Evolutionary conservation across 2,113 vertebrate species (phyloP), one percentile per base, ranked within the genome.

Genomic region (Laterallus jamaicensis): DNA sequence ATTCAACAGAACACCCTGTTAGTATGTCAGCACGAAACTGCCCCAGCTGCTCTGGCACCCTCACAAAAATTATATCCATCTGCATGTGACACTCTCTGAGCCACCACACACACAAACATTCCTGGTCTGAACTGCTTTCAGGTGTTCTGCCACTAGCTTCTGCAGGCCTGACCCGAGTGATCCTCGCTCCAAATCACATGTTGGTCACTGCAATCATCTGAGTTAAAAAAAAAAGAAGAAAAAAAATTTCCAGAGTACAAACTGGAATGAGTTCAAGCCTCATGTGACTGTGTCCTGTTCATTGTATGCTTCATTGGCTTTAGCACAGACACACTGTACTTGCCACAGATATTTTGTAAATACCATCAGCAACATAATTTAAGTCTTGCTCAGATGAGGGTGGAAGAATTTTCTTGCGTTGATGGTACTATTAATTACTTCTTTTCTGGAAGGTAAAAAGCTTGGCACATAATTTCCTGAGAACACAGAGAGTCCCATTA

Each of bases 341-440:
- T 79, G 93, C 94, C 80, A 91, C 86, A 95, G 93, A 97, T 97
- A 96, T 97, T 97, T 97, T 95, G 96, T 97, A 97, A 97, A 97
- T 97, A 97, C 95, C 67, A 91, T 79, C 95, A 96, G 88, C 70
- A 97, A 83, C 85, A 82, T 86, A 89, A 80, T 86, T 95, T 66
- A 86, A 85, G 66, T 74, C 63, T 71, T 19, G 70, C 25, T 87
- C 63, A 90, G 75, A 95, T 70, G 73, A 82, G 58, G 22, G 90
- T 82, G 49, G 69, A 97, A 84, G 75, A 93, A 68, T 95, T 97
- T 96, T 90, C 84, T 92, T 94, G 69, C 1, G 2, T 62, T 81
- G 69, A 75, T 86, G 31, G 63, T 87, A 74, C 47, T 93, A 94
- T 86, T 80, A 70, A 92, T 84, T 84, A 54, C 42, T 73, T 42